phyloP scores from a whole-genome alignment of 2,113 vertebrate genomes.

The Atrichornis clamosus region DNA sequence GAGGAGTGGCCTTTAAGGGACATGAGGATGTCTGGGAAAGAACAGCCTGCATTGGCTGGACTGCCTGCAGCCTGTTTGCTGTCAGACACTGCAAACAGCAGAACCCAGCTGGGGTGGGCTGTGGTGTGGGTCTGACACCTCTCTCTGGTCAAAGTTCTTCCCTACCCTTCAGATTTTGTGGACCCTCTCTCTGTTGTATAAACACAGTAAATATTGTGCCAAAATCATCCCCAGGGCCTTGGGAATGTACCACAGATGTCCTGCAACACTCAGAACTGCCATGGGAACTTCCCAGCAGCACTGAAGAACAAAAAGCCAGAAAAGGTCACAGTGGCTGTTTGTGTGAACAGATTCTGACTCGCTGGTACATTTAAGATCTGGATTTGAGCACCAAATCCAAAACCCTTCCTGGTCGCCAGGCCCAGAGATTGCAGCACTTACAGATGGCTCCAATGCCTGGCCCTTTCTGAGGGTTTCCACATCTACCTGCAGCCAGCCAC shows the following conservation, averaged over 20 bases:
- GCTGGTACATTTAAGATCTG: background rate
- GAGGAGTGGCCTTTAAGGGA: background rate
- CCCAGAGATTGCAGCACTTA: background rate
- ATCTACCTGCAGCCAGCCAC: background rate
- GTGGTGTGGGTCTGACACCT: background rate
- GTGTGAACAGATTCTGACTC: background rate
- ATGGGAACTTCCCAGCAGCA: background rate
- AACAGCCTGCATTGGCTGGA: background rate
- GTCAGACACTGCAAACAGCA: rapidly evolving
- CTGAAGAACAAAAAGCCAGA: background rate
- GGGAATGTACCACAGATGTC: background rate
- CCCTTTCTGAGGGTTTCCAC: background rate
- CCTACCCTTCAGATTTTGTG: background rate
- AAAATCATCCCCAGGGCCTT: background rate
- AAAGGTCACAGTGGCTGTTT: background rate
- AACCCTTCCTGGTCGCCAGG: background rate
- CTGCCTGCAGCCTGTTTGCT: background rate
- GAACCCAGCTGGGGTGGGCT: background rate
- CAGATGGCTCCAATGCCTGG: background rate
- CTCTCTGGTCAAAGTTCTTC: background rate
- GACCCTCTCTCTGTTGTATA: background rate
- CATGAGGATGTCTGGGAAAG: background rate
- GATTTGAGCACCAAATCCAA: background rate
- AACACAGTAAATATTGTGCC: background rate
- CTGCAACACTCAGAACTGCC: background rate